A percentile compares a stretch with the other conserved stretches of the same genome.
phyloP scores from a whole-genome alignment of 2,888 invertebrate species.

The Podotricha telesiphe region DNA sequence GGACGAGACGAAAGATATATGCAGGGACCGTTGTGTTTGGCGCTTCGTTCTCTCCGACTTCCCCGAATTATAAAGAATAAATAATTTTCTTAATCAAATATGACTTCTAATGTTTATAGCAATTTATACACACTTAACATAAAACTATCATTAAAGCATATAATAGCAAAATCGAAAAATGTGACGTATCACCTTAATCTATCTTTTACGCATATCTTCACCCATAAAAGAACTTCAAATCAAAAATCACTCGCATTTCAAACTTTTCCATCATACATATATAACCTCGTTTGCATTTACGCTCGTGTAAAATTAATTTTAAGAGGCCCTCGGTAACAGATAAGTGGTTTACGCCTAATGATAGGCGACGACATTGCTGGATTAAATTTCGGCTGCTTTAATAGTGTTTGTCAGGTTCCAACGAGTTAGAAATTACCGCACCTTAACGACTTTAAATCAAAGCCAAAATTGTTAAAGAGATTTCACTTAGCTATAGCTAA shows the following conservation, averaged over 20 bases:
- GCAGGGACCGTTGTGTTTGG: too few relatives aligned
- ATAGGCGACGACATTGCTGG: constrained; percentile 49
- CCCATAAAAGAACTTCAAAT: background rate
- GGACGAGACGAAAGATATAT: too few relatives aligned
- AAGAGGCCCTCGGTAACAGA: constrained; percentile 43
- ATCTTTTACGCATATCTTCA: too few relatives aligned
- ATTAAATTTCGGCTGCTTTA: constrained; percentile 48
- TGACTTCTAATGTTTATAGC: too few relatives aligned
- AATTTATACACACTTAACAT: too few relatives aligned
- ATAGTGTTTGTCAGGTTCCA: constrained; percentile 44
- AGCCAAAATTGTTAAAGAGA: constrained; percentile 14
- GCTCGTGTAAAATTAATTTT: constrained; percentile 47
- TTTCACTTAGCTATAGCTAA: constrained; percentile 14
- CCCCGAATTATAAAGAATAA: too few relatives aligned
- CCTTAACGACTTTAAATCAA: constrained; percentile 35
- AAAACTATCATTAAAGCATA: too few relatives aligned
- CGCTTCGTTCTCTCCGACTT: too few relatives aligned
- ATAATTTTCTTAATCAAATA: too few relatives aligned
- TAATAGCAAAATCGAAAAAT: too few relatives aligned
- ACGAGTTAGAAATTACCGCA: constrained; percentile 37
- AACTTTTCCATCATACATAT: constrained; percentile 5
- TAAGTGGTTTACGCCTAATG: constrained; percentile 53
- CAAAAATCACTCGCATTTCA: background rate
- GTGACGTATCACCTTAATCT: too few relatives aligned
- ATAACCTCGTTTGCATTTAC: constrained; percentile 31